Conservation (phyloP, 2,797 vertebrate genomes). For the Hippocampus kuda region DNA sequence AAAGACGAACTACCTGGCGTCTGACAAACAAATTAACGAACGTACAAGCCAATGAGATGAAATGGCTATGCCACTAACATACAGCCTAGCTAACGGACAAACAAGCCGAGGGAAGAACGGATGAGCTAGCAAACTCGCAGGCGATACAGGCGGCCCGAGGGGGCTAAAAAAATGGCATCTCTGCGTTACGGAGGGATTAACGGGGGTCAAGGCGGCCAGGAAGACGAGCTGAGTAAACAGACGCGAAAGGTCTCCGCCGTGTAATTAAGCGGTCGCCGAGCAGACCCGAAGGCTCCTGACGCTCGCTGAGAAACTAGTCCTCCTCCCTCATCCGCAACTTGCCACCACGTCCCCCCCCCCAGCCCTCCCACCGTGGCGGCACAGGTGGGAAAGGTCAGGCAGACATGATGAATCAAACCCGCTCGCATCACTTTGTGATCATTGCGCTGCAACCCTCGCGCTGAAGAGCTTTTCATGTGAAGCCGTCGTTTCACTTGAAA, state of each 20-base stretch:
- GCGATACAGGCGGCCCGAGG: background rate
- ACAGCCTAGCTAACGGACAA: too few species aligned
- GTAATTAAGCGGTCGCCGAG: constrained; percentile 21
- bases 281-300: background rate
- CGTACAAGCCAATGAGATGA: too few species aligned
- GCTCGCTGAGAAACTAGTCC: background rate
- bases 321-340: background rate
- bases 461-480: constrained; percentile 26
- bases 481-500: constrained; percentile 48
- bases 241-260: constrained; percentile 20
- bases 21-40: too few species aligned
- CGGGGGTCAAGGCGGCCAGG: constrained; percentile 22
- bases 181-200: constrained; percentile 4
- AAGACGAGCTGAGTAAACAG: constrained; percentile 34
- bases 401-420: constrained; percentile 60
- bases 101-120: background rate
- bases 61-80: background rate
- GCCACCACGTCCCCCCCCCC: constrained; percentile 19
- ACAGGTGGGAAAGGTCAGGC: constrained; percentile 62
- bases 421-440: constrained; percentile 47
- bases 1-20: too few species aligned
- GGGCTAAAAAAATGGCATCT: background rate
- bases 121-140: too few species aligned
- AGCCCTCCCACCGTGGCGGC: constrained; percentile 28
- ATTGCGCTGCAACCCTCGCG: constrained; percentile 5